phyloP scores from a whole-genome alignment of 1,140 invertebrate genomes.

The Macrotrachela quadricornifera region DNA sequence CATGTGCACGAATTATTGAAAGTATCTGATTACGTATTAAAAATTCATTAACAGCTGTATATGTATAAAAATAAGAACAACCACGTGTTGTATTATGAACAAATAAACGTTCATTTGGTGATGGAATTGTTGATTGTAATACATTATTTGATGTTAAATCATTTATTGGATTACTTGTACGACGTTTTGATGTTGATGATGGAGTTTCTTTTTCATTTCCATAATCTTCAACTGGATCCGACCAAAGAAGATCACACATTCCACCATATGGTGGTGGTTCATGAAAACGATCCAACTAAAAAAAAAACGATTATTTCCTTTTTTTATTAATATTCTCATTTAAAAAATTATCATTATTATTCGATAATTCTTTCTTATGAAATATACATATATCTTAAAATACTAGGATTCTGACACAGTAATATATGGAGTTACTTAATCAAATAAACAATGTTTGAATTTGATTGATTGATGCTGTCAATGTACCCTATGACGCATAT shows the following conservation, averaged over 20 bases:
- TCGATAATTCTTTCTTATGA: no score
- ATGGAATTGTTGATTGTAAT: slow-evolving; percentile 91
- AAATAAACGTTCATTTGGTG: neutral
- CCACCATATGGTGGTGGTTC: slow-evolving; percentile 1
- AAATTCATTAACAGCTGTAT: slow-evolving; percentile 6
- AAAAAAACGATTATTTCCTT: slow-evolving; percentile 39
- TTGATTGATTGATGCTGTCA: no score
- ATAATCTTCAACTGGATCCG: slow-evolving; percentile 34
- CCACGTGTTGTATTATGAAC: neutral
- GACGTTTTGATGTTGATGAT: slow-evolving; percentile 22
- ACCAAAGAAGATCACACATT: slow-evolving; percentile 6
- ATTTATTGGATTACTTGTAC: no score
- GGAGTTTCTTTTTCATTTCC: slow-evolving; percentile 21
- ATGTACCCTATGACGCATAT: neutral
- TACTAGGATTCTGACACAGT: no score
- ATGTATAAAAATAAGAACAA: slow-evolving; percentile 7
- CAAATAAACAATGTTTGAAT: no score
- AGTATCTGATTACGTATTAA: slow-evolving; percentile 1
- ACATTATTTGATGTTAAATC: no score
- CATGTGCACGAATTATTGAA: slow-evolving; percentile 7
- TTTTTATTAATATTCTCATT: slow-evolving; percentile 99
- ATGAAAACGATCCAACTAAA: neutral
- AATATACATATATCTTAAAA: no score
- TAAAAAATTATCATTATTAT: no score
- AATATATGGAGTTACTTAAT: no score